Base-by-base conservation (phyloP, 2,797 vertebrate genomes). In the Poeciliopsis gracilis region DNA sequence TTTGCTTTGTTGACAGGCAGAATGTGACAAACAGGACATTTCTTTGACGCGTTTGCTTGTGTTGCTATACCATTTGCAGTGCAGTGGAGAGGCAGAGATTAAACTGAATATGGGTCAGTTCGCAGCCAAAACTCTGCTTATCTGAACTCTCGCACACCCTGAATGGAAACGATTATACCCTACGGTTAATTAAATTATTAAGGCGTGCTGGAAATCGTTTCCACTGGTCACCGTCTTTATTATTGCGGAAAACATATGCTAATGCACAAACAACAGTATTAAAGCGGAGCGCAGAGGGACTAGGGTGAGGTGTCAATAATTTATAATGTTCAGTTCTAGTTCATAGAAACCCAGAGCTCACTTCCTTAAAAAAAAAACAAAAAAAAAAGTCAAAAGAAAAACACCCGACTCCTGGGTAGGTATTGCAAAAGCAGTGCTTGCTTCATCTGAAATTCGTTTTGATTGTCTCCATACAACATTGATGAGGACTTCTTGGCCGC, bases 21-120 rank as follows among this genome's bases (percentile, higher is more conserved):
- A 78, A 57, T 53, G 72, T 77, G 84, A 77, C 83, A 83, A 85
- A 89, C 83, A 9, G 80, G 66, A 75, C 28, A 25, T 82, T 89
- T 90, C 82, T 77, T 88, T 57, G 77, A 82, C 73, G 41, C 59
- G 61, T n/a, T 53, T 55, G 77, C 36, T 72, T 75, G 71, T 81
- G 80, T 87, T 85, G 71, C 36, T 20, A n/a, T 36, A 75, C 81
- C 80, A 84, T 89, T 76, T 70, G 13, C 79, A 25, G 77, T 49
- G 11, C 81, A 61, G 76, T 78, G 74, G 77, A 84, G 83, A 75
- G 84, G 66, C 66, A 75, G 73, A 69, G 89, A 90, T 91, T 91
- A 88, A 77, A 82, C 82, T 89, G 85, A 93, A 92, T 90, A 82
- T 89, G 88, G 91, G 92, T 94, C 91, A 92, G 72, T 84, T 88